These are phyloP conservation scores for Archips xylosteana DNA, from an alignment of 2,888 invertebrate genomes.

Conservation along the genomic window DNA sequence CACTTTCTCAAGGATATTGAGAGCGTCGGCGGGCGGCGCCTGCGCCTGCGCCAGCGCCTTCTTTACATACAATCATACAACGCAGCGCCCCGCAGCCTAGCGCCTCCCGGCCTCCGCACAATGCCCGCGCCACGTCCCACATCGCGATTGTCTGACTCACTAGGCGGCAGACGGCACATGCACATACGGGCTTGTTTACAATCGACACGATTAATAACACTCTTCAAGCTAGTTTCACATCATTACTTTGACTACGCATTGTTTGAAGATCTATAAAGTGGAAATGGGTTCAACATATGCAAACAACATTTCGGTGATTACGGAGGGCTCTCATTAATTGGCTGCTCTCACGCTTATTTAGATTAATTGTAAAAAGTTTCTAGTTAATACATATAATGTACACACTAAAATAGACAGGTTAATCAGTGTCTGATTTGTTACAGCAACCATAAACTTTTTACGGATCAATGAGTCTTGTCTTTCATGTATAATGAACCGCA, in stretches of 20 bases:
- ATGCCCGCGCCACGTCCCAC: constrained; percentile 71
- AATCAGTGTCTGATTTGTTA: constrained; percentile 68
- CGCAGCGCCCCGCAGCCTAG: constrained; percentile 60
- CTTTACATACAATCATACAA: constrained; percentile 82
- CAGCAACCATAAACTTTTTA: constrained; percentile 58
- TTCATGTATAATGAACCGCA: constrained; percentile 62
- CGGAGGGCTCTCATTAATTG: constrained; percentile 14
- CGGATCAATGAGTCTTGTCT: constrained; percentile 60
- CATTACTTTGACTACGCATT: constrained; percentile 42
- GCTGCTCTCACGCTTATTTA: constrained; percentile 21
- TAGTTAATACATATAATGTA: constrained; percentile 14
- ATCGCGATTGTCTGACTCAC: constrained; percentile 79
- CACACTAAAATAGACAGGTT: constrained; percentile 42
- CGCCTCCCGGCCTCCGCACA: constrained; percentile 54
- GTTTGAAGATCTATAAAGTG: constrained; percentile 32
- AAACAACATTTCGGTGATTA: constrained; percentile 26
- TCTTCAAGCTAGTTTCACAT: constrained; percentile 57
- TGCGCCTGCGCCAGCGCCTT: constrained; percentile 58
- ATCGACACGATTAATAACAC: constrained; percentile 75
- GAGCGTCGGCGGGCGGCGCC: constrained; percentile 67
- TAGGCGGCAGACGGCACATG: constrained; percentile 63
- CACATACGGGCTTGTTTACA: constrained; percentile 77
- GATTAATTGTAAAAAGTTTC: not conserved
- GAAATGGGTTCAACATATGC: constrained; percentile 26
- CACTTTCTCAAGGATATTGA: constrained; percentile 67